These are phyloP conservation scores for Poeciliopsis retropinna DNA, from an alignment of 2,113 vertebrate genomes.

Conservation along the genomic window DNA sequence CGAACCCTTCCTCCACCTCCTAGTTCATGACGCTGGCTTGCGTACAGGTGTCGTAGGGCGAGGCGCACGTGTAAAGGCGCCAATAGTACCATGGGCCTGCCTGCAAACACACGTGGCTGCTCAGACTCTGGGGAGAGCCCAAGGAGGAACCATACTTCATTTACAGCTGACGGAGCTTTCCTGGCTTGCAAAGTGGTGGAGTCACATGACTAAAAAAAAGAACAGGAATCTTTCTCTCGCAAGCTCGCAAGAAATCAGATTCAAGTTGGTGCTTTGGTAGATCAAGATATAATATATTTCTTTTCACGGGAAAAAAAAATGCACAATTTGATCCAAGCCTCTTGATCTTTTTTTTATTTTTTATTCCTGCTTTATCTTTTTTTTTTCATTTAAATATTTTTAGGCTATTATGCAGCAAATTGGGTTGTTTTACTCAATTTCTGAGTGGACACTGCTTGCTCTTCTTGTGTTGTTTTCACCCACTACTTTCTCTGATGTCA, in stretches of 20 bases:
- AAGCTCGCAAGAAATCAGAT: conserved; percentile 13
- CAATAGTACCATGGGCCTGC: conserved; percentile 13
- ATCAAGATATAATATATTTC: neutral
- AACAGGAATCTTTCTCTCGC: no score
- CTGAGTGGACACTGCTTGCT: neutral
- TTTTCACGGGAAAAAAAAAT: neutral
- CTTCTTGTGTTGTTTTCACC: neutral
- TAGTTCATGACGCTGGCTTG: conserved; percentile 19
- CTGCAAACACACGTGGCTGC: conserved; percentile 28
- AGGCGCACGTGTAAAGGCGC: conserved; percentile 13
- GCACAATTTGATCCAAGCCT: neutral
- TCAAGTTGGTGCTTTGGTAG: neutral
- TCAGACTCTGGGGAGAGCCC: conserved; percentile 44
- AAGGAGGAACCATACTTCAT: conserved; percentile 45
- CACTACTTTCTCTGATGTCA: neutral
- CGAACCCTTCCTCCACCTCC: neutral
- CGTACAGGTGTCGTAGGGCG: conserved; percentile 49
- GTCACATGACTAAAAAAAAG: neutral
- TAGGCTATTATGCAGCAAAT: no score
- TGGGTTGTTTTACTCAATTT: neutral
- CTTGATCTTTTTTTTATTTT: conserved; percentile 19
- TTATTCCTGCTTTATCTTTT: neutral
- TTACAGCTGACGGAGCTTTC: conserved; percentile 39
- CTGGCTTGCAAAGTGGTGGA: conserved; percentile 8
- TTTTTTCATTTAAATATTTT: no score